Percentiles rank a stretch among this genome's conserved stretches.
phyloP scores from a whole-genome alignment of 2,888 invertebrate species.

The Euplagia quadripunctaria region DNA sequence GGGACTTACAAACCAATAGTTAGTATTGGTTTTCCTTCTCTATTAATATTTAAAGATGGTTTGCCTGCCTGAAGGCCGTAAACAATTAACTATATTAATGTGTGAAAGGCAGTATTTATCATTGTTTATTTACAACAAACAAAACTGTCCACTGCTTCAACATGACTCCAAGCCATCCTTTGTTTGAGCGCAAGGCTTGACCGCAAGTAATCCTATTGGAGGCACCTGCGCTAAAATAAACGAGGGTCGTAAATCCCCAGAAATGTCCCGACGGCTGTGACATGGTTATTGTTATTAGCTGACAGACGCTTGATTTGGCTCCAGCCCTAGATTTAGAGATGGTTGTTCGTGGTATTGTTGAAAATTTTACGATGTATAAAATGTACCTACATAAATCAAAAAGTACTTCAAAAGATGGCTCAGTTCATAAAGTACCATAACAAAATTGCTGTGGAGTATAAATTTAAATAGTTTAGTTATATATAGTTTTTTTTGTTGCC shows the following conservation, averaged over 20 bases:
- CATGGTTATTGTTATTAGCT: constrained; percentile 65
- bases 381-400: constrained; percentile 15
- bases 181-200: constrained; percentile 58
- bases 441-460: no score
- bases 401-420: not conserved
- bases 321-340: constrained; percentile 42
- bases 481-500: no score
- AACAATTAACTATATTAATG: not conserved
- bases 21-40: not conserved
- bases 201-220: constrained; percentile 67
- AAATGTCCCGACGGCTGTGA: constrained; percentile 56
- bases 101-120: not conserved
- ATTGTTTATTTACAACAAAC: constrained; percentile 21
- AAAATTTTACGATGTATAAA: constrained; percentile 20
- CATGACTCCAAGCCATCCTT: constrained; percentile 25
- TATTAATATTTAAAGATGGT: constrained; percentile 1
- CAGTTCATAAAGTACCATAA: not conserved
- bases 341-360: constrained; percentile 31
- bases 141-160: constrained; percentile 21
- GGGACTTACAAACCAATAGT: not conserved
- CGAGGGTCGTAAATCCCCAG: constrained; percentile 65
- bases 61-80: not conserved
- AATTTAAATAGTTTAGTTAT: no score
- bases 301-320: constrained; percentile 60
- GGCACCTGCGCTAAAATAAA: constrained; percentile 67